Conservation (phyloP, 2,797 vertebrate species). For the Sparidentex hasta region DNA sequence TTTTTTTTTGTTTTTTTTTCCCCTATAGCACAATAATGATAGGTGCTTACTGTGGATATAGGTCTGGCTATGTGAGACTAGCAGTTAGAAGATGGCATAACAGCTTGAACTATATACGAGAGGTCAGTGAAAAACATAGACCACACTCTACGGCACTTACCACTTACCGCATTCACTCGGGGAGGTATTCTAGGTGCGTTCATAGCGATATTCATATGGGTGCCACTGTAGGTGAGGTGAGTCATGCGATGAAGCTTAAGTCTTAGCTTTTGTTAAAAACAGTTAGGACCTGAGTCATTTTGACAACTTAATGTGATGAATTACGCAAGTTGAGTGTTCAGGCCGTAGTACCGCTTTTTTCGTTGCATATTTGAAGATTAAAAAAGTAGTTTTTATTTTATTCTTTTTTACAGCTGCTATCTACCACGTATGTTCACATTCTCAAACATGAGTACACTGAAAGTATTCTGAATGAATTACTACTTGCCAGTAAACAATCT, state of each 20-base stretch:
- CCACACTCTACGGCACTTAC: not conserved
- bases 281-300: not conserved
- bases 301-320: not conserved
- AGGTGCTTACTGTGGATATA: no score
- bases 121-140: not conserved
- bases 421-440: not conserved
- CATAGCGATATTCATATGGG: not conserved
- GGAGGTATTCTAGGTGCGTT: not conserved
- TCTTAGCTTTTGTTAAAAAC: not conserved
- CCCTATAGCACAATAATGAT: no score
- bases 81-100: not conserved
- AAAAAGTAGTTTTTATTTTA: no score
- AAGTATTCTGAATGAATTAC: not conserved
- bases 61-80: no score
- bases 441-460: not conserved
- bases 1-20: no score
- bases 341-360: not conserved
- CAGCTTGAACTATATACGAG: not conserved
- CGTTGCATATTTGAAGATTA: not conserved
- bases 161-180: not conserved
- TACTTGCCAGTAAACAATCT: constrained; percentile 5
- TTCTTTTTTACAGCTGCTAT: not conserved
- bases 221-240: not conserved
- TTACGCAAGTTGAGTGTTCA: not conserved
- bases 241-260: not conserved